Percentiles rank a stretch among this genome's conserved stretches.
Evolutionary conservation across 2,888 invertebrate genomes (phyloP).

Genomic region (Drepanosiphum platanoidis): DNA sequence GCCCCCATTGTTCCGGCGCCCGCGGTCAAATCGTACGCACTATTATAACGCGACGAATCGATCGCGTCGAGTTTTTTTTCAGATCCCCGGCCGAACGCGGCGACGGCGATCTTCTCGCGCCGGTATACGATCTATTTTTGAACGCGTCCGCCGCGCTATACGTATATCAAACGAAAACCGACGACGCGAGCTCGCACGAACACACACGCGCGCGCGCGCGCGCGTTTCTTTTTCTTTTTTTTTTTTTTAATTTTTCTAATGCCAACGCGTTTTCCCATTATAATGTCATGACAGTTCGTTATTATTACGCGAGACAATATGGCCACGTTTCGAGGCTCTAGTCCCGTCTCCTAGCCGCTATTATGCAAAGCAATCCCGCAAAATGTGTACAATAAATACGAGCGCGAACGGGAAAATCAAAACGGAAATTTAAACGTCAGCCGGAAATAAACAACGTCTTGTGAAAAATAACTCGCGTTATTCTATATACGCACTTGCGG

Average conservation of each 20-base stretch:
- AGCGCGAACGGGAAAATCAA: conserved; percentile 2
- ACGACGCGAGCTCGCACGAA: not conserved
- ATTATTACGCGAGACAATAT: conserved; percentile 10
- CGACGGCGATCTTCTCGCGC: too few species aligned
- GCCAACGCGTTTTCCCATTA: not conserved
- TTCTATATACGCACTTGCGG: too few species aligned
- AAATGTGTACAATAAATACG: not conserved
- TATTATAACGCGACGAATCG: too few species aligned
- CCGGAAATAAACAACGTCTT: conserved; percentile 17
- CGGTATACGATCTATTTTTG: too few species aligned
- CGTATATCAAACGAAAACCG: not conserved
- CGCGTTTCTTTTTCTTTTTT: not conserved
- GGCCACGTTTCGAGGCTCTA: not conserved
- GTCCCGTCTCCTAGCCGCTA: conserved; percentile 1
- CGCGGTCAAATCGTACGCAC: too few species aligned
- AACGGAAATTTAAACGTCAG: conserved; percentile 45
- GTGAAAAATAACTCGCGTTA: conserved; percentile 7
- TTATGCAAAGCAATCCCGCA: not conserved
- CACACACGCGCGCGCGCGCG: too few species aligned
- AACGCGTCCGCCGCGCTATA: not conserved
- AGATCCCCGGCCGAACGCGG: too few species aligned
- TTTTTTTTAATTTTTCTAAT: conserved; percentile 11
- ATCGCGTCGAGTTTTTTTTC: too few species aligned
- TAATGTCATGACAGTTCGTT: not conserved
- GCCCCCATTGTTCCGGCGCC: too few species aligned